Base-by-base conservation (phyloP, 35 echinoderm and acorn worm genomes). In the Lytechinus variegatus region DNA sequence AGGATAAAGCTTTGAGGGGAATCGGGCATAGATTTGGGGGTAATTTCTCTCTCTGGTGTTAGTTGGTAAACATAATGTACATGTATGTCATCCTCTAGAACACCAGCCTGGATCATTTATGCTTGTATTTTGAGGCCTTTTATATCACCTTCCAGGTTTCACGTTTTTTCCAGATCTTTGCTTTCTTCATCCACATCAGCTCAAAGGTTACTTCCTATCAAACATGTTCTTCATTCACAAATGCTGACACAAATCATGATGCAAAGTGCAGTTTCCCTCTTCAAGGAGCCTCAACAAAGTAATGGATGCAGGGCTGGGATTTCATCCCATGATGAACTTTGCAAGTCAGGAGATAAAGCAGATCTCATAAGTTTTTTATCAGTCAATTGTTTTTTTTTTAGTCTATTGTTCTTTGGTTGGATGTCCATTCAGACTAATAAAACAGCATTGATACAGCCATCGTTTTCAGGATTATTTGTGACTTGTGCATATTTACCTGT, bases 401-500 rank as follows among this genome's bases (percentile, higher is more conserved):
- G 66, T 91, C 89, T 6, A 53, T 91, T 55, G 51, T 91, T 52
- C 12, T 91, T 91, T 91, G 44, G 51, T 91, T 28, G 8, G 52
- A 28, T 55, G 52, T 61, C 24, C 54, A 24, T 54, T 96, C 94
- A 99, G 92, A 99, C 98, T 16, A 99, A 95, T 95, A 99, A 54
- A 9, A 99, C 96, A 86, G 97, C 96, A 92, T 99, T 99, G 53
- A 99, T 99, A 58, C 98, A 99, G 27, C 98, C 98, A 94, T 99
- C 98, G 89, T 99, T 99, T 87, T 99, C 98, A 87, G 98, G 98
- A 54, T 97, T 97, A 61, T 99, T 99, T 4, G 98, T 99, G 5
- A 99, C 98, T 87, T 99, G 98, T 13, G 98, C 98, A 95, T 97
- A 99, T 99, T 99, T 99, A 96, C 98, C 98, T 99, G 91, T 9